Base-by-base conservation (phyloP, 23 tunicate species). In the Ciona savignyi region DNA sequence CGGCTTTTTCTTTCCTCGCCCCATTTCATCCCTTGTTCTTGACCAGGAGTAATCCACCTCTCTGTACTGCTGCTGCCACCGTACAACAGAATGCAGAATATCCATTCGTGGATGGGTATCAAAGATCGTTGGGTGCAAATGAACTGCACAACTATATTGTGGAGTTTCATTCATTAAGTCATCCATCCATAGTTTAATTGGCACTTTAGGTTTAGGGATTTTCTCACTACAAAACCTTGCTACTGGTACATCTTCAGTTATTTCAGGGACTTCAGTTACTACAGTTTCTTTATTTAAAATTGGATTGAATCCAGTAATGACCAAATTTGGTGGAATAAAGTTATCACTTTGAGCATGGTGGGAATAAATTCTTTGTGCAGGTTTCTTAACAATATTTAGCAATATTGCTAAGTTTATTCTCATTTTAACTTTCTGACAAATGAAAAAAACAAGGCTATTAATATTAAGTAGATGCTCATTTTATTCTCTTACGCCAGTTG, bases 41-140 rank as follows among this genome's bases (percentile, higher is more conserved):
- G 86, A 34, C 97, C 90, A 91, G 2, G 77, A 30, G 33, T 91
- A 84, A 48, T 91, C 91, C 3, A 91, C 86, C 75, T 84, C 91
- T 35, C 97, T 29, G 33, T 84, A 91, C 6, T 25, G 60, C 35
- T 80, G 51, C 62, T 91, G 97, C 97, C 97, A 91, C 60, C 64
- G 32, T 28, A 85, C 84, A 49, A 88, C 85, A n/a, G 70, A 60
- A 66, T 91, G 77, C 33, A 91, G 32, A 42, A 84, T 34, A 61
- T 91, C 91, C 76, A 91, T 91, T 72, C 87, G 67, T 2, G 97
- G 97, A 80, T 91, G 82, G 30, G 51, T 82, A 0, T 56, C 83
- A 75, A 84, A 91, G 2, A 91, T 20, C 1, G 60, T 64, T 32
- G 97, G 97, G 66, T 91, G 85, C 1, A 91, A 35, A 23, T 80